phyloP scores from a whole-genome alignment of 2,113 vertebrate species.

The Toxotes jaculatrix region DNA sequence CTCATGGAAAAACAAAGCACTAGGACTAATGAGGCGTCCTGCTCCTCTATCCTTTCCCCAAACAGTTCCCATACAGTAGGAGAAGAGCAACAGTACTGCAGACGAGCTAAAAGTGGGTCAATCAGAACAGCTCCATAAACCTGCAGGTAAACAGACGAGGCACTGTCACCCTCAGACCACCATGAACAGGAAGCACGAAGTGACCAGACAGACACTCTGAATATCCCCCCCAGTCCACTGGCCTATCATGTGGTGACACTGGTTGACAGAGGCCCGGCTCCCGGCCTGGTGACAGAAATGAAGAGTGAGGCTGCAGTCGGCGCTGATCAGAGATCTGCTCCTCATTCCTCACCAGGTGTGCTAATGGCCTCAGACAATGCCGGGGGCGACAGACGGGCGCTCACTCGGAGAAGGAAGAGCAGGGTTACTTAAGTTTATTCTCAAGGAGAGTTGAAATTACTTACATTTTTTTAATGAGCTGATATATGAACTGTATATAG shows the following conservation, averaged over 20 bases:
- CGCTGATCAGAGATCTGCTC: conserved; percentile 71
- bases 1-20: background rate
- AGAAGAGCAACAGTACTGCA: background rate
- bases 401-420: background rate
- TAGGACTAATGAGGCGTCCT: background rate
- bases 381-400: conserved; percentile 53
- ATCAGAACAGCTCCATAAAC: conserved; percentile 25
- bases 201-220: conserved; percentile 69
- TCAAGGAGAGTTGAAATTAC: background rate
- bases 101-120: conserved; percentile 54
- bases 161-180: conserved; percentile 56
- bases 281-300: conserved; percentile 66
- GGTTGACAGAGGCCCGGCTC: conserved; percentile 58
- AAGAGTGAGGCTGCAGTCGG: conserved; percentile 77
- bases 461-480: background rate
- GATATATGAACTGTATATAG: background rate
- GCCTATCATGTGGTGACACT: conserved; percentile 60
- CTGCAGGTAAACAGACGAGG: conserved; percentile 64
- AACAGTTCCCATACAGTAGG: too few species aligned
- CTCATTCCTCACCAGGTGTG: conserved; percentile 70
- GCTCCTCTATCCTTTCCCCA: background rate
- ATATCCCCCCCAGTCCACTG: conserved; percentile 50
- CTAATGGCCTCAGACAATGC: conserved; percentile 75
- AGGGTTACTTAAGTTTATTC: background rate
- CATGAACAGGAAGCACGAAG: conserved; percentile 71